Conservation (phyloP, 2,888 invertebrate genomes). For the Lycophotia porphyrea region DNA sequence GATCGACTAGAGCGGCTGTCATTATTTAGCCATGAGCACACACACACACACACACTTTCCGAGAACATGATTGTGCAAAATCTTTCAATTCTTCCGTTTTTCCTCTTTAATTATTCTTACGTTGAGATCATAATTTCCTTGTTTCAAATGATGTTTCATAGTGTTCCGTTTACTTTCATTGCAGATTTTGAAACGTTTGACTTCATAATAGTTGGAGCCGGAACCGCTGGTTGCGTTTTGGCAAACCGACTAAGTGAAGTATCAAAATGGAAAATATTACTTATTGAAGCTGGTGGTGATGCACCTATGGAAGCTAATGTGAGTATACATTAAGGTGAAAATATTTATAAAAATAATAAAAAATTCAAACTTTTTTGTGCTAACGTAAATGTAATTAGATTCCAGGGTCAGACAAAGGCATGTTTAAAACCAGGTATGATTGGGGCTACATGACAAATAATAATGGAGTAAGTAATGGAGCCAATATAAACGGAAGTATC, state of each 20-base stretch:
- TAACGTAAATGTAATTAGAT: constrained; percentile 64
- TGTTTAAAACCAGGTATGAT: constrained; percentile 89
- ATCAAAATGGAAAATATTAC: constrained; percentile 76
- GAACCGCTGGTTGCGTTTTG: constrained; percentile 73
- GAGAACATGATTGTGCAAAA: background rate
- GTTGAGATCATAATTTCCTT: background rate
- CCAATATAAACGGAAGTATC: constrained; percentile 82
- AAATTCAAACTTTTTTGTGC: background rate
- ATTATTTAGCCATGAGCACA: no score
- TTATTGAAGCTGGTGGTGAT: constrained; percentile 88
- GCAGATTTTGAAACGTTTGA: constrained; percentile 69
- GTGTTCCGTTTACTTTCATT: background rate
- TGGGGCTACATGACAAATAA: constrained; percentile 96
- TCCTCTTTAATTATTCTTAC: background rate
- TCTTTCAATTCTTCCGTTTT: background rate
- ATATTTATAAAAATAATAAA: no score
- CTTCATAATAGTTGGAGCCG: constrained; percentile 74
- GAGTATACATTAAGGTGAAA: background rate
- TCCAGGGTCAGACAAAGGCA: constrained; percentile 63
- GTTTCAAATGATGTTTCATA: background rate
- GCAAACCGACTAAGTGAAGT: constrained; percentile 73
- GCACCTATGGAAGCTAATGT: constrained; percentile 49
- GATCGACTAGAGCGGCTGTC: no score
- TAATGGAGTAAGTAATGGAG: constrained; percentile 92
- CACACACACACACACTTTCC: no score